Base-by-base conservation (phyloP, 1,140 invertebrate species). In the Cyrtorhinus lividipennis region DNA sequence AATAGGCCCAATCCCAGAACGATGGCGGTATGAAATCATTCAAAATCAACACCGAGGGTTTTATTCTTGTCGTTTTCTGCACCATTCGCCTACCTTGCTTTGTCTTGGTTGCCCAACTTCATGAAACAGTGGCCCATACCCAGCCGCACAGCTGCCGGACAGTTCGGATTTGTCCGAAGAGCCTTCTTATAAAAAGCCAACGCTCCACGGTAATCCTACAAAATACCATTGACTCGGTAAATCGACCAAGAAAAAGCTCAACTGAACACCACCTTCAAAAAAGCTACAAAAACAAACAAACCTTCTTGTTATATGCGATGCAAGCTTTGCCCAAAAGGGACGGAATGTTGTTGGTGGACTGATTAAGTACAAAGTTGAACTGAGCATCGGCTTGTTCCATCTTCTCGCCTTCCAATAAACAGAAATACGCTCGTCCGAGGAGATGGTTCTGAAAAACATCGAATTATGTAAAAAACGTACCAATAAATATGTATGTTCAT, bases 331-430 rank as follows among this genome's bases (percentile, higher is more conserved):
- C 97, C 5, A 99, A 80, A 30, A 98, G 74, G 15, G 92, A 92
- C 1, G 95, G 95, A 66, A 99, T 96, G 78, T 97, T 98, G 69
- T 92, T 95, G 8, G 87, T 88, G 1, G 89, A 89, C 71, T 97
- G 88, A 77, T 96, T 95, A 0, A 99, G 76, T 0, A 99, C 96
- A 77, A 99, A 99, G 77, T 99, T 98, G 71, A 99, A 99, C 72
- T 99, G 97, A 1, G 93, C 91, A 82, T 99, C 96, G 12, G 97
- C 97, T 77, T 99, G 95, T 62, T 99, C 95, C 90, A 98, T 94
- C 79, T 99, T 99, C 71, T 98, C 95, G 12, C 95, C 95, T 78
- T 99, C 95, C 20, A 98, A 78, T 2, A 99, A 76, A 73, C 94
- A 99, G 71, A 98, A 98, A 73, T 98, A 99, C 12, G 97, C 97